Conservation (phyloP, 2,888 invertebrate genomes). For the Phorcus lineatus region DNA sequence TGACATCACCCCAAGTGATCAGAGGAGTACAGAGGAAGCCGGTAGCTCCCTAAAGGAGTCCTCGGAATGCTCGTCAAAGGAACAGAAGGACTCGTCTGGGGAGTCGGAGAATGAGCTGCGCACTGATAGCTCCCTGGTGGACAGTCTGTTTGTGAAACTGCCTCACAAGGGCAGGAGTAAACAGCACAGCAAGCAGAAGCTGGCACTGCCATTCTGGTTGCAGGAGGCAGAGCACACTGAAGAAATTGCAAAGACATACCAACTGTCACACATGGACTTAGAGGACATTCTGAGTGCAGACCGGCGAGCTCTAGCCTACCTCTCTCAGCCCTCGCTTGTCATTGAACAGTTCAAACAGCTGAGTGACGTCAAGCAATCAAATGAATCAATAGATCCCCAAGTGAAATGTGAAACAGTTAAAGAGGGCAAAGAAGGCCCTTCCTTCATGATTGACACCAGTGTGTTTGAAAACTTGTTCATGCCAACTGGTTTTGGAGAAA, state of each 20-base stretch:
- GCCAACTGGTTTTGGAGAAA: background rate
- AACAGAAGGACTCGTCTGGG: slow-evolving; percentile 41
- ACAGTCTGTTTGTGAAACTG: slow-evolving; percentile 43
- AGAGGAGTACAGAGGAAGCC: slow-evolving; percentile 59
- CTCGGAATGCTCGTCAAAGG: slow-evolving; percentile 44
- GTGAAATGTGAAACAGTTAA: background rate
- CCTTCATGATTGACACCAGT: background rate
- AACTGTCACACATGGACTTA: slow-evolving; percentile 79
- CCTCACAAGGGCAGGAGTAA: slow-evolving; percentile 50
- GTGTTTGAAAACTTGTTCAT: slow-evolving; percentile 13
- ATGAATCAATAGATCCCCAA: background rate
- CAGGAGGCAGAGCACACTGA: slow-evolving; percentile 82
- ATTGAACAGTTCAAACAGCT: slow-evolving; percentile 81
- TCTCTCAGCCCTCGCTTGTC: slow-evolving; percentile 82
- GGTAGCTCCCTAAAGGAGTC: slow-evolving; percentile 73
- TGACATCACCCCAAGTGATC: slow-evolving; percentile 70
- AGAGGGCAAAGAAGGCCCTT: background rate
- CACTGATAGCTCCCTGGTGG: slow-evolving; percentile 27
- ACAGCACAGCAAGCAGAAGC: slow-evolving; percentile 57
- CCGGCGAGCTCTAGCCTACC: slow-evolving; percentile 78
- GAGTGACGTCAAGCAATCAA: slow-evolving; percentile 37
- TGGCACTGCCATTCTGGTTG: slow-evolving; percentile 81
- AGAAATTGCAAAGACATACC: slow-evolving; percentile 84
- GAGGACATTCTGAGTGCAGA: slow-evolving; percentile 82
- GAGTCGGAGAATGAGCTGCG: slow-evolving; percentile 42